phyloP scores from a whole-genome alignment of 2,888 invertebrate genomes.

The Leucophenga maculata region DNA sequence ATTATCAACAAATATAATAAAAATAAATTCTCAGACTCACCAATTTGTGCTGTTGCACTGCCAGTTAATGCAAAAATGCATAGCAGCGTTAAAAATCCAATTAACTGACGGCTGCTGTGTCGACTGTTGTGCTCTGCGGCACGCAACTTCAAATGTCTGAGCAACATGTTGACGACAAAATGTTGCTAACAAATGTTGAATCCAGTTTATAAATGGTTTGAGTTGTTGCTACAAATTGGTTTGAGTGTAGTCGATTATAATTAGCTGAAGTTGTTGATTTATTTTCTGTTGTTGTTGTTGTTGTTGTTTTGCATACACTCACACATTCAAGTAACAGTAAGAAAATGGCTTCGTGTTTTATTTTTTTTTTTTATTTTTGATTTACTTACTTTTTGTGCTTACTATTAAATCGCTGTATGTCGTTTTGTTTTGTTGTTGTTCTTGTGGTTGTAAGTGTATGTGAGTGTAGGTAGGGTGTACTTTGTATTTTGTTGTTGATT shows the following conservation, averaged over 20 bases:
- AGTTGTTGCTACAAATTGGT: constrained; percentile 42
- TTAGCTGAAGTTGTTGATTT: neutral
- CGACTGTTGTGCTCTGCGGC: constrained; percentile 34
- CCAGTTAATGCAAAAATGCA: constrained; percentile 61
- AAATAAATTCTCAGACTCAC: constrained; percentile 49
- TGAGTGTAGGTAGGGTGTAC: neutral
- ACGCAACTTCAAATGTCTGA: constrained; percentile 38
- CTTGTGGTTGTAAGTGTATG: neutral
- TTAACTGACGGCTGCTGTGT: constrained; percentile 50
- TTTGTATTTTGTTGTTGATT: no score
- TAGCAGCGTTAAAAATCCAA: constrained; percentile 63
- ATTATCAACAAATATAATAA: no score
- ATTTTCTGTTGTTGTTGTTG: constrained; percentile 15
- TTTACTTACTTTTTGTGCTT: constrained; percentile 12
- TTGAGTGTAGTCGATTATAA: neutral
- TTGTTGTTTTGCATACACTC: constrained; percentile 32
- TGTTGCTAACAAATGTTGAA: constrained; percentile 38
- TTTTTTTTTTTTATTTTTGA: constrained; percentile 9
- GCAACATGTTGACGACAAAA: constrained; percentile 52
- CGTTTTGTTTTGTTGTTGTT: constrained; percentile 2
- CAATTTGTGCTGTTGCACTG: constrained; percentile 59
- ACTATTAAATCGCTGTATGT: constrained; percentile 23
- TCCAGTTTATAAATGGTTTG: constrained; percentile 38
- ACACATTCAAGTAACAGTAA: constrained; percentile 4
- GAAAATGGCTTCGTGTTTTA: constrained; percentile 40